A percentile compares a stretch with the other conserved stretches of the same genome.
These are phyloP conservation scores for Irena cyanogastra DNA, from an alignment of 2,113 vertebrate species.

Conservation along the genomic window DNA sequence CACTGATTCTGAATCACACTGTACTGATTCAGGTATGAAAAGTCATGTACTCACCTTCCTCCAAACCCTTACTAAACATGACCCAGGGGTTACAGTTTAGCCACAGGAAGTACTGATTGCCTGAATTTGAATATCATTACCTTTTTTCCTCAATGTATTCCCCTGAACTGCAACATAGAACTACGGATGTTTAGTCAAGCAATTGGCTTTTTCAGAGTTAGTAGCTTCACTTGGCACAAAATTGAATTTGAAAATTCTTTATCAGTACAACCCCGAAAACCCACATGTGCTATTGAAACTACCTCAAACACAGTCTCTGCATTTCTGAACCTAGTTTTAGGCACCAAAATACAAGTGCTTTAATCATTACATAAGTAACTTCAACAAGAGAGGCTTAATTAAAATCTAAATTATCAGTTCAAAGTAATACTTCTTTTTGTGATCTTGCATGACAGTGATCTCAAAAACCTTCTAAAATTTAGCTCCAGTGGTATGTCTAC, in stretches of 20 bases:
- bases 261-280: background rate
- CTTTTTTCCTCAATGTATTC: background rate
- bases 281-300: background rate
- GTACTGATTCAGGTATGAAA: background rate
- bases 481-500: background rate
- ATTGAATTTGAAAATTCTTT: background rate
- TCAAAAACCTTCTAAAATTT: background rate
- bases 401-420: background rate
- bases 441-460: background rate
- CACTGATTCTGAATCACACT: background rate
- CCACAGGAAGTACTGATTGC: background rate
- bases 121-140: background rate
- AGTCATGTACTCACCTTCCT: background rate
- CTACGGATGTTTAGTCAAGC: background rate
- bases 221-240: background rate
- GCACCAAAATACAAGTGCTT: background rate
- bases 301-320: background rate
- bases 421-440: background rate
- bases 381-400: background rate
- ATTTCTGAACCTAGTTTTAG: background rate
- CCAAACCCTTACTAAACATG: slow-evolving; percentile 42
- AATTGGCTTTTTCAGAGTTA: background rate
- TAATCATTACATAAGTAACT: background rate
- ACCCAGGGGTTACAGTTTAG: background rate
- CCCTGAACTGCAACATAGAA: background rate